phyloP scores from a whole-genome alignment of 2,113 vertebrate genomes.

The Pseudorhombus dupliciocellatus region DNA sequence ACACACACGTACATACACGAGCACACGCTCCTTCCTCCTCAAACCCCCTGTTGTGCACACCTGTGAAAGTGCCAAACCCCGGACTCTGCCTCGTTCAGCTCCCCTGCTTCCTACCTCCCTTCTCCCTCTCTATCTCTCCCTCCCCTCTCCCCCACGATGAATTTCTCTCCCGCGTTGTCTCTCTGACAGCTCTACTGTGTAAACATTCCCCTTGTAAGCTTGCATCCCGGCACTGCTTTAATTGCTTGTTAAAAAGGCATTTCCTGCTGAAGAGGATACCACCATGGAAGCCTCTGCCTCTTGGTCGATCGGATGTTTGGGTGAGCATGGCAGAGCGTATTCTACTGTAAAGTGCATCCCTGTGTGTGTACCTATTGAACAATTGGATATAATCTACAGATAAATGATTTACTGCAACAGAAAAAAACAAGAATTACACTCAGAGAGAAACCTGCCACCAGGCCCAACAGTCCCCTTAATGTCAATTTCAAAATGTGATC shows the following conservation, averaged over 20 bases:
- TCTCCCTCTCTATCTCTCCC: constrained; percentile 18
- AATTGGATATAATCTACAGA: background rate
- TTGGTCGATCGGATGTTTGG: background rate
- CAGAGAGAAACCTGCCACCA: too few species aligned
- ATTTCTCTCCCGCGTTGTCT: constrained; percentile 31
- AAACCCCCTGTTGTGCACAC: constrained; percentile 77
- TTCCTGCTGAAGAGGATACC: constrained; percentile 68
- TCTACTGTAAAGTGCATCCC: background rate
- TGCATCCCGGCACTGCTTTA: constrained; percentile 64
- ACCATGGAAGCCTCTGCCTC: constrained; percentile 54
- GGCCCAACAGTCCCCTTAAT: too few species aligned
- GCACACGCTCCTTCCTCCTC: constrained; percentile 64
- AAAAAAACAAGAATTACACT: too few species aligned
- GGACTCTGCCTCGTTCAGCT: constrained; percentile 40
- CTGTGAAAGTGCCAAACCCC: constrained; percentile 76
- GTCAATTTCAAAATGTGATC: too few species aligned
- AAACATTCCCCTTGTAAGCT: constrained; percentile 65
- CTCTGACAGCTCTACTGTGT: constrained; percentile 50
- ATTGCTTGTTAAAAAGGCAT: constrained; percentile 78
- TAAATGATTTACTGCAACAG: too few species aligned
- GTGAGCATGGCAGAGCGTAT: background rate
- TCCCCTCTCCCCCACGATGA: constrained; percentile 37
- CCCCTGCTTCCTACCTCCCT: constrained; percentile 33
- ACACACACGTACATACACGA: constrained; percentile 27
- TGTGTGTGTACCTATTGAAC: background rate